Evolutionary conservation across 37 sponge, comb jelly and placozoan genomes (phyloP).

Genomic region (Aplysina aerophoba): DNA sequence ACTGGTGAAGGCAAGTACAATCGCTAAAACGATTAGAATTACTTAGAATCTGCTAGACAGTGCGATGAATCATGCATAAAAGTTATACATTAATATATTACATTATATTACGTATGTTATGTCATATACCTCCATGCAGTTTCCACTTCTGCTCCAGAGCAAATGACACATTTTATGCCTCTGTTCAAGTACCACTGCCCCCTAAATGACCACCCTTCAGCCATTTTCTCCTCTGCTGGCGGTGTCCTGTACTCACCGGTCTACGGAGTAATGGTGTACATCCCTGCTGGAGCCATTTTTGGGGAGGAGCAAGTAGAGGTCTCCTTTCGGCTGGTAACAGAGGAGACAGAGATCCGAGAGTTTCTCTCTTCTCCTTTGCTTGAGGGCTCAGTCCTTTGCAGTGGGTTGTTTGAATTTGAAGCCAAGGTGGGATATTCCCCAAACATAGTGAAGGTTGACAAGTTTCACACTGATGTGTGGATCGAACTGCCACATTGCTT

Average conservation of each 20-base stretch:
- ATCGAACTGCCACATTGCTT: too few relatives aligned
- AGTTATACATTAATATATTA: too few relatives aligned
- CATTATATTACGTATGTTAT: too few relatives aligned
- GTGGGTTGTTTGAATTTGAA: not conserved
- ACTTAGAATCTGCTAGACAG: too few relatives aligned
- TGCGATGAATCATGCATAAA: too few relatives aligned
- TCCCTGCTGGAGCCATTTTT: constrained; percentile 19
- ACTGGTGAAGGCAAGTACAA: too few relatives aligned
- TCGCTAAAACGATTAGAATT: too few relatives aligned
- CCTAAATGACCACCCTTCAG: not conserved
- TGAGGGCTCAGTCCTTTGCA: not conserved
- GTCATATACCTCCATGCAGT: too few relatives aligned
- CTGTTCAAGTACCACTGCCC: not conserved
- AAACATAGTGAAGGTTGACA: not conserved
- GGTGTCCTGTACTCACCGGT: constrained; percentile 24
- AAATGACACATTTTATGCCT: too few relatives aligned
- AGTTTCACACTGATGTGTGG: too few relatives aligned
- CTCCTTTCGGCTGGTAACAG: not conserved
- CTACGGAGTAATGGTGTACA: constrained; percentile 15
- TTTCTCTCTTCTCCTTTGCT: not conserved
- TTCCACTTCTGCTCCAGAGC: too few relatives aligned
- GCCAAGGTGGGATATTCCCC: not conserved
- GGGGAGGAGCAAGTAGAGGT: not conserved
- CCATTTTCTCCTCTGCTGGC: not conserved
- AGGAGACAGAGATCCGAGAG: not conserved